Conservation (phyloP, 2,113 vertebrate genomes). For the Empidonax alnorum region DNA sequence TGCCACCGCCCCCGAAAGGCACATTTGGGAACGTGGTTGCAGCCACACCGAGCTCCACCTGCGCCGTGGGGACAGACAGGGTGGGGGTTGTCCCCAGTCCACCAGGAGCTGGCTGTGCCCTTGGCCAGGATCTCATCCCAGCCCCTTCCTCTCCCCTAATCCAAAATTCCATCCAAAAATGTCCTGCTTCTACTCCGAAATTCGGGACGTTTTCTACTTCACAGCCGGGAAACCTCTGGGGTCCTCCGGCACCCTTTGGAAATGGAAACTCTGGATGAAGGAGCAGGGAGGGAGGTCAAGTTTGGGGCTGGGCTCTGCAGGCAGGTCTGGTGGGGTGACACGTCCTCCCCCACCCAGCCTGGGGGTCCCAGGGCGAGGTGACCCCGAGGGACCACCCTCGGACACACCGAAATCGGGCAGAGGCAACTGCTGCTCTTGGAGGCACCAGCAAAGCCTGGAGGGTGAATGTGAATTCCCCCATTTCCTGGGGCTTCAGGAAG, state of each 20-base stretch:
- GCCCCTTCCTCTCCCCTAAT: rapidly evolving
- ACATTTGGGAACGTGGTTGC: rapidly evolving
- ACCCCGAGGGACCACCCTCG: background rate
- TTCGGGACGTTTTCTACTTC: background rate
- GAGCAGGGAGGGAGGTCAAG: background rate
- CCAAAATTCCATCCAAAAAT: background rate
- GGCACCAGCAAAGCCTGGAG: rapidly evolving
- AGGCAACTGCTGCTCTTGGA: background rate
- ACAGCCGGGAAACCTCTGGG: rapidly evolving
- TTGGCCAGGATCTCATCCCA: rapidly evolving
- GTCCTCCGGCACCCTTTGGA: rapidly evolving
- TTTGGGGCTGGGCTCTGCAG: background rate
- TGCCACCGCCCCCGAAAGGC: rapidly evolving
- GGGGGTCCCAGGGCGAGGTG: no score
- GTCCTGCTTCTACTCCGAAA: background rate
- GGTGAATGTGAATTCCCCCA: rapidly evolving
- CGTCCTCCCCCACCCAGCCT: background rate
- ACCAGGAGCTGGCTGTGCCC: background rate
- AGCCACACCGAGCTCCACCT: background rate
- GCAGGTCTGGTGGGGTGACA: background rate
- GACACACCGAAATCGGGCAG: rapidly evolving
- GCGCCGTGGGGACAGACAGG: rapidly evolving
- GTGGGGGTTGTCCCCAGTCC: rapidly evolving
- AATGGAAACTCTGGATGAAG: background rate
- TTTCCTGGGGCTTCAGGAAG: background rate